Percentiles rank a stretch among this genome's conserved stretches.
Evolutionary conservation across 2,797 vertebrate species (phyloP).

Genomic region (Orestias chungarensis): DNA sequence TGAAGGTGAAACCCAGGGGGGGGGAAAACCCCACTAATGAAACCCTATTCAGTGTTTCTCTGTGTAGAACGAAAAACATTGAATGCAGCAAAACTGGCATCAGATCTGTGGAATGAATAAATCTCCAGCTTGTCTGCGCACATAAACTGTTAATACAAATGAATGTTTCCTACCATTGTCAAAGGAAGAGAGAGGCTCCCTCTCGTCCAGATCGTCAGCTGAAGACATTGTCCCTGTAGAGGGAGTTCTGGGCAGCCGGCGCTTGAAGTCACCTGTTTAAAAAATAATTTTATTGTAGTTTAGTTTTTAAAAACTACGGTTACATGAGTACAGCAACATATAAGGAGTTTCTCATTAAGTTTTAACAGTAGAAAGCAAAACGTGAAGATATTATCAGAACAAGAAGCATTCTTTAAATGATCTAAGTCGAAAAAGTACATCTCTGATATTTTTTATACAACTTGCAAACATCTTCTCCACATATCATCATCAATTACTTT

Average conservation of each 20-base stretch:
- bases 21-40: too few species aligned
- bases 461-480: not conserved
- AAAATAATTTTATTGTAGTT: not conserved
- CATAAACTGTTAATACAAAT: constrained; percentile 20
- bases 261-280: constrained; percentile 92
- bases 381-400: constrained; percentile 32
- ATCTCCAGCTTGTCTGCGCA: constrained; percentile 15
- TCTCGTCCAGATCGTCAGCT: constrained; percentile 95
- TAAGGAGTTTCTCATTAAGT: not conserved
- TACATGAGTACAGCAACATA: not conserved
- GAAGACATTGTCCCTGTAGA: constrained; percentile 99
- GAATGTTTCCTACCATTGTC: constrained; percentile 85
- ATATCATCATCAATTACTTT: too few species aligned
- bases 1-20: too few species aligned
- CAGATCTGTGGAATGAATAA: constrained; percentile 5
- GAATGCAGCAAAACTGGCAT: constrained; percentile 20
- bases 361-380: not conserved
- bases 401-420: not conserved
- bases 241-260: constrained; percentile 93
- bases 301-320: not conserved
- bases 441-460: not conserved
- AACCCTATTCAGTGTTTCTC: constrained; percentile 36
- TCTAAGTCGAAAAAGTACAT: too few species aligned
- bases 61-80: constrained; percentile 45
- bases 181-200: constrained; percentile 91